Conservation (phyloP, 2,888 invertebrate species). For the Leptura quadrifasciata region DNA sequence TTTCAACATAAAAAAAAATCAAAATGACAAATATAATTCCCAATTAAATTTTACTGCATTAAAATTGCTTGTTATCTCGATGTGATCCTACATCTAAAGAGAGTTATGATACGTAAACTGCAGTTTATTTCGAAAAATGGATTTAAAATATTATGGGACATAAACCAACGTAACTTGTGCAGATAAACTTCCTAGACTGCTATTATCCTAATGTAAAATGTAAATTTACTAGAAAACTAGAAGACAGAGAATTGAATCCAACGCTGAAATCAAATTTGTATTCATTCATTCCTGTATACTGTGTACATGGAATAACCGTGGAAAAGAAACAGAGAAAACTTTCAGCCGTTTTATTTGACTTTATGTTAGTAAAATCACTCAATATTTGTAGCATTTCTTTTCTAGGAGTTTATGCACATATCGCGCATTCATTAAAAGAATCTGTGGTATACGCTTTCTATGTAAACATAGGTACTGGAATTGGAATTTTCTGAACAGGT, state of each 20-base stretch:
- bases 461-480: too few relatives aligned
- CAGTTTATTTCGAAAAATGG: neutral
- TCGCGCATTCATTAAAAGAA: too few relatives aligned
- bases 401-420: neutral
- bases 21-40: too few relatives aligned
- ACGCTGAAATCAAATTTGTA: neutral
- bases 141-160: neutral
- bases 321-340: neutral
- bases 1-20: too few relatives aligned
- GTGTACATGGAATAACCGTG: neutral
- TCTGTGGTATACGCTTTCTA: neutral
- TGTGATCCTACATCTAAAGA: too few relatives aligned
- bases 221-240: constrained; percentile 7
- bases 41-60: too few relatives aligned
- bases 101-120: too few relatives aligned
- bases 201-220: neutral
- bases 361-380: neutral
- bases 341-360: neutral
- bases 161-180: neutral
- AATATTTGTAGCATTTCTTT: neutral
- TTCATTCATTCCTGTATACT: constrained; percentile 7
- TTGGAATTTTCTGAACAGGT: too few relatives aligned
- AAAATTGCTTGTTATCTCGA: too few relatives aligned
- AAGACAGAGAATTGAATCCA: neutral
- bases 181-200: neutral